Conservation (phyloP, 2,797 vertebrate genomes). For the Hoplostethus atlanticus region DNA sequence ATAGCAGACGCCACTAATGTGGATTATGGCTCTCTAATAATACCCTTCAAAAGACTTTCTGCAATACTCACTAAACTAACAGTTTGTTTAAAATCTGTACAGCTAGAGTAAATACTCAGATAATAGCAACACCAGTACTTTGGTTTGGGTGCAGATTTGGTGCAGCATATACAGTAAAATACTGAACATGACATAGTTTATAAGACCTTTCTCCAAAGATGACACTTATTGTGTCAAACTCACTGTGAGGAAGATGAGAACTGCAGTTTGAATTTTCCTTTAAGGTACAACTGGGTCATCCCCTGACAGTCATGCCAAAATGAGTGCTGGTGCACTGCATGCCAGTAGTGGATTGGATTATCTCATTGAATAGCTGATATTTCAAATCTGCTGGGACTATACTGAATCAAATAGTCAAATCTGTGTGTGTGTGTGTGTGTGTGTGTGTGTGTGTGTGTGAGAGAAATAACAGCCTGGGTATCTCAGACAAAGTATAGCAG, state of each 20-base stretch:
- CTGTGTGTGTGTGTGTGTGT: not conserved
- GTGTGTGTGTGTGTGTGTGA: not conserved
- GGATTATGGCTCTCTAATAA: constrained; percentile 60
- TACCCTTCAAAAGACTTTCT: constrained; percentile 58
- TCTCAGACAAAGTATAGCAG: constrained; percentile 16
- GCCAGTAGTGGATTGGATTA: too few species aligned
- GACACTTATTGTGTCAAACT: too few species aligned
- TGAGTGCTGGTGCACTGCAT: too few species aligned
- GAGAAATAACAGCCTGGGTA: constrained; percentile 20
- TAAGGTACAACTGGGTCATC: too few species aligned
- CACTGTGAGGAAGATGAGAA: too few species aligned
- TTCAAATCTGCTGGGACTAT: too few species aligned
- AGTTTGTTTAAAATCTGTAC: constrained; percentile 47
- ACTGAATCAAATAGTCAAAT: too few species aligned
- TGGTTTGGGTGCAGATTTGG: constrained; percentile 18
- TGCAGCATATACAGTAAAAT: constrained; percentile 2
- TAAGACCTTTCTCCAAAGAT: not conserved
- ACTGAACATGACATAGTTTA: constrained; percentile 14
- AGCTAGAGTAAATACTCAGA: constrained; percentile 36
- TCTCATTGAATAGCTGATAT: too few species aligned
- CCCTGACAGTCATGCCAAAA: too few species aligned
- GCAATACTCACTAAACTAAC: constrained; percentile 27
- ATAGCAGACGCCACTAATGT: constrained; percentile 71
- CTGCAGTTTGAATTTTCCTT: too few species aligned
- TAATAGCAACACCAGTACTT: constrained; percentile 35